phyloP scores from a whole-genome alignment of 2,888 invertebrate genomes.

The Diarsia rubi region DNA sequence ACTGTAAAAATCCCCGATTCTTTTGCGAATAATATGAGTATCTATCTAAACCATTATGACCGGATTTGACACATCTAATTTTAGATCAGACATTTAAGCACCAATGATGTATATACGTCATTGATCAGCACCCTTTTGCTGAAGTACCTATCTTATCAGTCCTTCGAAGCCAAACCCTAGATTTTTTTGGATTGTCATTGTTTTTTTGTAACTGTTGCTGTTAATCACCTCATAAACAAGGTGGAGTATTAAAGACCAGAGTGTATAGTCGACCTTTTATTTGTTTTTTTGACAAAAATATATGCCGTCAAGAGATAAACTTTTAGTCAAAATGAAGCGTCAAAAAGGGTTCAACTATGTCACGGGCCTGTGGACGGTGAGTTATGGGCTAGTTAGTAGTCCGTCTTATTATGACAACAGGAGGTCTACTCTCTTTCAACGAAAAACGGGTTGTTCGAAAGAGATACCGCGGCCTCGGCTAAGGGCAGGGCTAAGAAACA shows the following conservation, averaged over 20 bases:
- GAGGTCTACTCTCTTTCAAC: too few relatives aligned
- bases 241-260: background rate
- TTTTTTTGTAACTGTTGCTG: background rate
- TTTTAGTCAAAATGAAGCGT: background rate
- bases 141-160: background rate
- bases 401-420: too few relatives aligned
- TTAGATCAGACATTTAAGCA: background rate
- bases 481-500: too few relatives aligned
- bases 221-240: background rate
- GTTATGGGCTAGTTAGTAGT: too few relatives aligned
- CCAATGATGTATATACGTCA: too few relatives aligned
- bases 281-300: background rate
- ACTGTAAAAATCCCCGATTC: background rate
- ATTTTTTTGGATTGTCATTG: background rate
- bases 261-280: background rate
- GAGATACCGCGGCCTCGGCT: too few relatives aligned
- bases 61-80: conserved; percentile 18
- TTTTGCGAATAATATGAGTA: background rate
- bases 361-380: too few relatives aligned
- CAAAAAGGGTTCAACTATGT: background rate
- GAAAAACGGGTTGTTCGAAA: too few relatives aligned
- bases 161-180: background rate
- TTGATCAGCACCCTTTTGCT: too few relatives aligned
- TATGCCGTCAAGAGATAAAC: background rate
- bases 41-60: background rate